phyloP scores from a whole-genome alignment of 2,797 vertebrate species.

The Cygnus olor region DNA sequence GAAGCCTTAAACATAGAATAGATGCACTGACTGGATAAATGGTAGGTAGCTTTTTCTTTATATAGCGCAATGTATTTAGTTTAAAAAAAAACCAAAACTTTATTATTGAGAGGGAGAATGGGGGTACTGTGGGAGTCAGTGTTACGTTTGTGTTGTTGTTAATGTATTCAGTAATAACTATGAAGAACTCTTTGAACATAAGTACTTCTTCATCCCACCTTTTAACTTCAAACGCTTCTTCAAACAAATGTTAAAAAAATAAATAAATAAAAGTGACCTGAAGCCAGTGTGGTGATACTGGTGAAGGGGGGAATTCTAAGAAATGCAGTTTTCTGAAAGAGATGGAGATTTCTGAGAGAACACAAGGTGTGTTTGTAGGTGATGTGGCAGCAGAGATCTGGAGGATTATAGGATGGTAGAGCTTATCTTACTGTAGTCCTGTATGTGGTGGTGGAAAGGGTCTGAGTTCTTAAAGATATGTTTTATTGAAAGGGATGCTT shows the following conservation, averaged over 20 bases:
- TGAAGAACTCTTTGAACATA: background rate
- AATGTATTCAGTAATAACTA: background rate
- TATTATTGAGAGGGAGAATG: accelerated
- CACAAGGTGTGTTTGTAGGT: accelerated
- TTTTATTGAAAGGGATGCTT: background rate
- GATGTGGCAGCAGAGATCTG: background rate
- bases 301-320: background rate
- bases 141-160: background rate
- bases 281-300: accelerated
- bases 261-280: background rate
- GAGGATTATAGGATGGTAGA: accelerated
- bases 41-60: background rate
- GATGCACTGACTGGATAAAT: background rate
- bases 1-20: background rate
- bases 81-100: no score
- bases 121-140: background rate
- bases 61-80: accelerated
- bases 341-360: background rate
- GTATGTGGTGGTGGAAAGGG: background rate
- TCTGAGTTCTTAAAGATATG: accelerated
- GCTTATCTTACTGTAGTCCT: background rate
- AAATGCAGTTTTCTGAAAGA: background rate
- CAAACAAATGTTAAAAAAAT: background rate
- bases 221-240: no score
- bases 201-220: no score